A percentile compares a stretch with the other conserved stretches of the same genome.
Evolutionary conservation across 2,888 invertebrate species (phyloP).

Genomic region (Drosophila lacicola): DNA sequence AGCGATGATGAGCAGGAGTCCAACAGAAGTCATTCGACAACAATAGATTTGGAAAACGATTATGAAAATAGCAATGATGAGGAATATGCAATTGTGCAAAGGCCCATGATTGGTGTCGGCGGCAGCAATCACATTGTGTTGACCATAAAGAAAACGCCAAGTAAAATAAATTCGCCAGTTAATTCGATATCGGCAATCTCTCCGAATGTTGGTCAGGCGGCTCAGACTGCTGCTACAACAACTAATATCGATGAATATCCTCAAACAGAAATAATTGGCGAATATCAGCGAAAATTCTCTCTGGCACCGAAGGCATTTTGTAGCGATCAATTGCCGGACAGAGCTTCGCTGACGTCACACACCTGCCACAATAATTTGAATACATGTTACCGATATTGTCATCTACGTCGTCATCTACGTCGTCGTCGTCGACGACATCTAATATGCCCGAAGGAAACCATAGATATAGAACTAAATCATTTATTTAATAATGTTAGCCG

Average conservation of each 20-base stretch:
- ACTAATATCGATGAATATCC: not conserved
- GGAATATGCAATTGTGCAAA: slow-evolving; percentile 77
- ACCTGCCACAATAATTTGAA: slow-evolving; percentile 19
- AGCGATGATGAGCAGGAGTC: slow-evolving; percentile 42
- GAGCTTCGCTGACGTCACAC: not conserved
- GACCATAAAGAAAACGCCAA: slow-evolving; percentile 83
- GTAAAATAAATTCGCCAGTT: slow-evolving; percentile 76
- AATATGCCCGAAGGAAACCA: slow-evolving; percentile 2
- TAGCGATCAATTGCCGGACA: not conserved
- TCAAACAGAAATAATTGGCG: not conserved
- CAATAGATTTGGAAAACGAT: slow-evolving; percentile 49
- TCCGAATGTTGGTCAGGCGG: slow-evolving; percentile 25
- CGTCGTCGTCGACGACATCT: slow-evolving; percentile 12
- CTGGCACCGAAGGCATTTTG: not conserved
- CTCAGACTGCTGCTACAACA: slow-evolving; percentile 8
- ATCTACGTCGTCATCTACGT: no score
- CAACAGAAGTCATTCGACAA: slow-evolving; percentile 26
- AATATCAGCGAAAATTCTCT: not conserved
- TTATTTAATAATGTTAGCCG: slow-evolving; percentile 34
- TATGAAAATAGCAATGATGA: slow-evolving; percentile 65
- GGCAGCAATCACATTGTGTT: slow-evolving; percentile 81
- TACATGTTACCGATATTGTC: slow-evolving; percentile 17
- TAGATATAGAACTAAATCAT: slow-evolving; percentile 59
- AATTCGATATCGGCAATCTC: slow-evolving; percentile 63
- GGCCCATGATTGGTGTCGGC: slow-evolving; percentile 30